phyloP scores from a whole-genome alignment of 2,797 vertebrate species.

The Apodemus agrarius region DNA sequence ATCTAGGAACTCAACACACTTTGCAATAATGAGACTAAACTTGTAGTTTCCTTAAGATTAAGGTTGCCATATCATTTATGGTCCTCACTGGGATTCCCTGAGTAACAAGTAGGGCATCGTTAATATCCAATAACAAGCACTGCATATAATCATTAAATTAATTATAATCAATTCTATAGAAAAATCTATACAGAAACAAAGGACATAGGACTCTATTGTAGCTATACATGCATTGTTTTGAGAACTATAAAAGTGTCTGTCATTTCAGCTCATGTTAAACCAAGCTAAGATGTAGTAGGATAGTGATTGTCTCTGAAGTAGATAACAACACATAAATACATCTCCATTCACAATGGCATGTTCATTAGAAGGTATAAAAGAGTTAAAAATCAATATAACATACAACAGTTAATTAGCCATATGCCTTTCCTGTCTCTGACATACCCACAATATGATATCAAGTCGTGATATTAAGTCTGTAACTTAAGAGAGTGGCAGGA shows the following conservation, averaged over 20 bases:
- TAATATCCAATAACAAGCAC: neutral
- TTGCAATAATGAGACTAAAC: neutral
- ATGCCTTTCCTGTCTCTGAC: neutral
- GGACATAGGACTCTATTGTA: neutral
- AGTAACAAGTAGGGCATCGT: neutral
- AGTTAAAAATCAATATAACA: neutral
- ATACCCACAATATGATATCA: no score
- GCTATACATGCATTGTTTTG: no score
- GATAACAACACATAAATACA: accelerated
- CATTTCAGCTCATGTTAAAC: neutral
- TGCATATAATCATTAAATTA: neutral
- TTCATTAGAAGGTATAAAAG: neutral
- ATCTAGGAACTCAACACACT: neutral
- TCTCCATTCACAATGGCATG: neutral
- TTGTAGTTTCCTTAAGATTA: neutral
- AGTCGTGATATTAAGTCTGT: neutral
- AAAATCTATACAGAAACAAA: neutral
- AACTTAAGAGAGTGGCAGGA: neutral
- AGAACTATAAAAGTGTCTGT: no score
- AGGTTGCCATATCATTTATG: neutral
- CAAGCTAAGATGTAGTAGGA: neutral
- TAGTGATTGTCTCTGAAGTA: neutral
- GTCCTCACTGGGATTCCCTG: neutral
- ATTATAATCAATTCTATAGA: neutral
- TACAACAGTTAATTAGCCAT: neutral